Percentiles rank a stretch among this genome's conserved stretches.
Conservation (phyloP, 2,113 vertebrate genomes). For the Lepus timidus region DNA sequence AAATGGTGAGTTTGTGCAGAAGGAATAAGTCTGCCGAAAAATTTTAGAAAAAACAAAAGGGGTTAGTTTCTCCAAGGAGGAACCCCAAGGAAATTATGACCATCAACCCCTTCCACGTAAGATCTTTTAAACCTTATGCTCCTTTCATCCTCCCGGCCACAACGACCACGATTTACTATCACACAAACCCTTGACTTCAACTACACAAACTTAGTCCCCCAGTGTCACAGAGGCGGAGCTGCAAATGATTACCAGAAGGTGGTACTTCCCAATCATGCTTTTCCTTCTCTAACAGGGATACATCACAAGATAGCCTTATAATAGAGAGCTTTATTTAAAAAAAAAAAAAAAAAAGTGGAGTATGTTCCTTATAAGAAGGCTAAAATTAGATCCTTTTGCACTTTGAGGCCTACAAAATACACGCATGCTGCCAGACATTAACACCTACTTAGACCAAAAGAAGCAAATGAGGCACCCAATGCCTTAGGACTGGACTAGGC, state of each 20-base stretch:
- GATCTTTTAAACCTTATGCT: background rate
- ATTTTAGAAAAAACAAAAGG: constrained; percentile 68
- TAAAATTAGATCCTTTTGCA: constrained; percentile 79
- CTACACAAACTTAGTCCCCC: constrained; percentile 12
- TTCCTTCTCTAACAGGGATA: constrained; percentile 80
- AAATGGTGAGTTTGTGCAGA: constrained; percentile 81
- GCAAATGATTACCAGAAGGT: background rate
- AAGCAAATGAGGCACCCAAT: constrained; percentile 61
- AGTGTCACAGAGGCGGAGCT: constrained; percentile 38
- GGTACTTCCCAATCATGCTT: constrained; percentile 63
- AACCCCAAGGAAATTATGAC: constrained; percentile 64
- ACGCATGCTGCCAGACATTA: constrained; percentile 74
- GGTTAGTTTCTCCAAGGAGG: constrained; percentile 77
- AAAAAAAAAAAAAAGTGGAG: constrained; percentile 89
- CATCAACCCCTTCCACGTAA: constrained; percentile 57
- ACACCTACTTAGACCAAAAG: constrained; percentile 68
- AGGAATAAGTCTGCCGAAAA: constrained; percentile 75
- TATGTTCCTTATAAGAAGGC: constrained; percentile 86
- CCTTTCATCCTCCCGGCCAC: background rate
- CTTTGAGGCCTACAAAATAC: constrained; percentile 78
- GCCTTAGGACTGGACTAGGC: constrained; percentile 68
- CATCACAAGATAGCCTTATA: constrained; percentile 88
- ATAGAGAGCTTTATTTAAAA: constrained; percentile 90
- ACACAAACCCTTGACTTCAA: constrained; percentile 37
- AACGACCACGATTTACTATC: background rate